phyloP scores from a whole-genome alignment of 2,888 invertebrate genomes.

The Pogonocherus hispidulus region DNA sequence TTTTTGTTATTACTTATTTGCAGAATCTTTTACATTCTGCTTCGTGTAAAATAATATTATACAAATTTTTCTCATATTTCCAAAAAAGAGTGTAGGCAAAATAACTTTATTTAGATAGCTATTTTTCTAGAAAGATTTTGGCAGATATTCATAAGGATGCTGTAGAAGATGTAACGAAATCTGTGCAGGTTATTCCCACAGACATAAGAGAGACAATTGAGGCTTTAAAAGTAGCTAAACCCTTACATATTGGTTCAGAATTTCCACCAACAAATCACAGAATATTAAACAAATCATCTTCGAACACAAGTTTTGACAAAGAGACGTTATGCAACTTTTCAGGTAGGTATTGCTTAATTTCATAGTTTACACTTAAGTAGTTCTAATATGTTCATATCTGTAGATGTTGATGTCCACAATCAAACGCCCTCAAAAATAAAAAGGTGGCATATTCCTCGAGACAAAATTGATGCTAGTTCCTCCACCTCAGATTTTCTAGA shows the following conservation, averaged over 20 bases:
- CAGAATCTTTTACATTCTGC: too few relatives aligned
- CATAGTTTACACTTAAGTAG: not conserved
- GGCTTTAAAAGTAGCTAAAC: constrained; percentile 46
- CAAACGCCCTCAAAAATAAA: not conserved
- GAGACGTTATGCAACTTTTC: constrained; percentile 42
- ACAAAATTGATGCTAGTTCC: constrained; percentile 13
- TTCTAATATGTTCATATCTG: not conserved
- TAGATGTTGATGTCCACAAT: too few relatives aligned
- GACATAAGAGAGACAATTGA: constrained; percentile 51
- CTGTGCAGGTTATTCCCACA: constrained; percentile 36
- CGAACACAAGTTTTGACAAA: constrained; percentile 39
- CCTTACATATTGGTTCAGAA: constrained; percentile 26
- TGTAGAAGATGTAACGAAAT: constrained; percentile 24
- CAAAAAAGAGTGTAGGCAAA: too few relatives aligned
- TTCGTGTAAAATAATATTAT: too few relatives aligned
- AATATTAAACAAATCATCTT: constrained; percentile 36
- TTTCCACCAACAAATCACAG: constrained; percentile 33
- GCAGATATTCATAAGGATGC: constrained; percentile 44
- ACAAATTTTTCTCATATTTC: too few relatives aligned
- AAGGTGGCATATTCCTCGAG: not conserved
- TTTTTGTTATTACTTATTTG: too few relatives aligned
- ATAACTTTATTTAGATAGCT: too few relatives aligned
- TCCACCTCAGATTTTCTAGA: constrained; percentile 12
- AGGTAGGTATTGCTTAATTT: constrained; percentile 10
- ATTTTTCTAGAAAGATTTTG: constrained; percentile 53